Evolutionary conservation across 2,797 vertebrate genomes (phyloP), one percentile per base, ranked within the genome.

Genomic region (Mormyrus hasselquistii): DNA sequence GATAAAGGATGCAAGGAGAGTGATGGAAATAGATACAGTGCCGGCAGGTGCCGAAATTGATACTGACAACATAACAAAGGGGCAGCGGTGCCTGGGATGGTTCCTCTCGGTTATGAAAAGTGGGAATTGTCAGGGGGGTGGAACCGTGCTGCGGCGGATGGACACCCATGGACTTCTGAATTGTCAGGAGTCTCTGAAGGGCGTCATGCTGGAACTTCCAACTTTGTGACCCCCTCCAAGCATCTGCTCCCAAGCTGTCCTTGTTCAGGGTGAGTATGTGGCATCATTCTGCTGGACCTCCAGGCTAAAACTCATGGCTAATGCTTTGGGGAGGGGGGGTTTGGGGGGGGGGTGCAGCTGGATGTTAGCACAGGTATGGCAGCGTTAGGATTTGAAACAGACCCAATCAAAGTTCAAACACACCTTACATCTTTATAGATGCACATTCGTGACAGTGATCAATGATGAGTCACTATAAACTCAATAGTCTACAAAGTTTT

Each of bases 1-100:
- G 16, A 93, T 89, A 91, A 92, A 92, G 90, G 88, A 92, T 93
- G 88, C 89, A 89, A 91, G 93, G 93, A 95, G 92, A 92, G 92
- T 92, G 92, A 92, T 89, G 73, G 91, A 90, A 92, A 89, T 92
- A 94, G 94, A 93, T 89, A 91, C 92, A 91, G 85, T 91, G 79
- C 25, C 89, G 86, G 2, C 14, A 91, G 91, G 86, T 90, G 90
- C 89, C 69, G 91, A 76, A 93, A 94, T 89, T 90, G 92, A 88
- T 94, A 94, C 87, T 89, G 95, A 93, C 91, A 88, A 86, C 65
- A 7, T 86, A 91, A 92, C 90, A 19, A 59, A 87, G 34, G 50
- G 85, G 53, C 85, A 53, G 10, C 0, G 29, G 16, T 16, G 14
- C 85, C 16, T 3, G 52, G 85, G 85, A 2, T 38, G 34, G 52